Evolutionary conservation across 2,113 vertebrate genomes (phyloP).

Genomic region (Melanotaenia duboulayi): DNA sequence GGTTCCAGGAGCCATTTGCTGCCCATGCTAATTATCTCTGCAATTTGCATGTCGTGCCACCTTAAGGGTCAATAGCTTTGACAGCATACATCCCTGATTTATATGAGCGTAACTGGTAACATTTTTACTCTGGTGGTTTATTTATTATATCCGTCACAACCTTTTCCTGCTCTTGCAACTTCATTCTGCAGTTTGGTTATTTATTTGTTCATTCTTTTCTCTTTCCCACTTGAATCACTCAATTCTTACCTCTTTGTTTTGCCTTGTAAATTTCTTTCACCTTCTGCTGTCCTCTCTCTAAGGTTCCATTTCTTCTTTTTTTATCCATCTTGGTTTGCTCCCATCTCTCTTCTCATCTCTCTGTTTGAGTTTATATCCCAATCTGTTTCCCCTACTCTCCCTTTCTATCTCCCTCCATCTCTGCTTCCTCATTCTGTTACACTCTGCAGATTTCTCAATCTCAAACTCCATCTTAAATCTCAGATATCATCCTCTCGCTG

Average conservation of each 20-base stretch:
- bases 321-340: constrained; percentile 13
- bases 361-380: constrained; percentile 27
- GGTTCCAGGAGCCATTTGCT: too few species aligned
- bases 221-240: neutral
- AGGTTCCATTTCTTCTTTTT: neutral
- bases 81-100: neutral
- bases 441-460: constrained; percentile 50
- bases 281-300: neutral
- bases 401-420: constrained; percentile 39
- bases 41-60: too few species aligned
- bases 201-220: neutral
- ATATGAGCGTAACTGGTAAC: neutral
- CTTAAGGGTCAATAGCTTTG: too few species aligned
- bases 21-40: too few species aligned
- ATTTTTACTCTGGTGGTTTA: too few species aligned
- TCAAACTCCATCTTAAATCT: constrained; percentile 48
- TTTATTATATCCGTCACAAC: neutral
- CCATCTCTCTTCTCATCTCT: constrained; percentile 22
- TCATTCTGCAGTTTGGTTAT: neutral
- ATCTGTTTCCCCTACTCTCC: constrained; percentile 29
- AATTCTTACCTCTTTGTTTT: neutral
- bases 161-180: constrained; percentile 5
- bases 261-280: neutral
- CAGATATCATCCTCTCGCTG: constrained; percentile 36
- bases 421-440: constrained; percentile 44